Evolutionary conservation across 2,113 vertebrate genomes (phyloP).

Genomic region (Potamarius usumacintae): DNA sequence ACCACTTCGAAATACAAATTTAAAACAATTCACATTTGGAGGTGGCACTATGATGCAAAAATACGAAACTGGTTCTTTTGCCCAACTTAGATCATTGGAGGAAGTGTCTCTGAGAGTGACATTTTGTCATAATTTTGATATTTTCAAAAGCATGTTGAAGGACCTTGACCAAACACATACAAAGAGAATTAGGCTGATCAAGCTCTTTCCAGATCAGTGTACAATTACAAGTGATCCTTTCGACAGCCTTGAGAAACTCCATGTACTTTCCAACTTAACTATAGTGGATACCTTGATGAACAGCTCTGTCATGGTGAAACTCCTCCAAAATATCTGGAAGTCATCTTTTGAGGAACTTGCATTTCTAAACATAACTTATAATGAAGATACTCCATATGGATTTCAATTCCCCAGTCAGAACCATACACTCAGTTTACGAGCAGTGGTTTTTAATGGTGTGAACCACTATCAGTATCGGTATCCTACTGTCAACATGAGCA

Average conservation of each 20-base stretch:
- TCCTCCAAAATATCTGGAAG: slow-evolving; percentile 55
- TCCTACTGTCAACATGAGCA: slow-evolving; percentile 59
- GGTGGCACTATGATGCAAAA: slow-evolving; percentile 50
- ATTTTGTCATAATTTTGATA: slow-evolving; percentile 57
- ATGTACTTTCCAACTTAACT: slow-evolving; percentile 55
- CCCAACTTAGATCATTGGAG: slow-evolving; percentile 54
- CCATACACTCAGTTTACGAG: slow-evolving; percentile 44
- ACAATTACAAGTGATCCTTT: slow-evolving; percentile 52
- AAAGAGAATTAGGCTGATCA: slow-evolving; percentile 47
- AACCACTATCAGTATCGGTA: slow-evolving; percentile 65
- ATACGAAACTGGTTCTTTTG: slow-evolving; percentile 62
- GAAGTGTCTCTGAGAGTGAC: slow-evolving; percentile 56
- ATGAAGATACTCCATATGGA: slow-evolving; percentile 63
- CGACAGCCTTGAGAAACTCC: slow-evolving; percentile 54
- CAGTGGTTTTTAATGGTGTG: slow-evolving; percentile 57
- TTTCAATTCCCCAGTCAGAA: slow-evolving; percentile 58
- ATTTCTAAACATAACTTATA: slow-evolving; percentile 66
- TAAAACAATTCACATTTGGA: slow-evolving; percentile 59
- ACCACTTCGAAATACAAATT: slow-evolving; percentile 46
- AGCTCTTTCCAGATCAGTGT: slow-evolving; percentile 61
- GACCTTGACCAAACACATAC: slow-evolving; percentile 59
- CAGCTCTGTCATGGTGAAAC: slow-evolving; percentile 58
- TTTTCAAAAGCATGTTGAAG: slow-evolving; percentile 56
- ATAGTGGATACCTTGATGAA: slow-evolving; percentile 63
- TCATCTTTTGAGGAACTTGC: slow-evolving; percentile 55